These are phyloP conservation scores for Lycodopsis pacificus DNA, from an alignment of 2,797 vertebrate species.

Conservation along the genomic window DNA sequence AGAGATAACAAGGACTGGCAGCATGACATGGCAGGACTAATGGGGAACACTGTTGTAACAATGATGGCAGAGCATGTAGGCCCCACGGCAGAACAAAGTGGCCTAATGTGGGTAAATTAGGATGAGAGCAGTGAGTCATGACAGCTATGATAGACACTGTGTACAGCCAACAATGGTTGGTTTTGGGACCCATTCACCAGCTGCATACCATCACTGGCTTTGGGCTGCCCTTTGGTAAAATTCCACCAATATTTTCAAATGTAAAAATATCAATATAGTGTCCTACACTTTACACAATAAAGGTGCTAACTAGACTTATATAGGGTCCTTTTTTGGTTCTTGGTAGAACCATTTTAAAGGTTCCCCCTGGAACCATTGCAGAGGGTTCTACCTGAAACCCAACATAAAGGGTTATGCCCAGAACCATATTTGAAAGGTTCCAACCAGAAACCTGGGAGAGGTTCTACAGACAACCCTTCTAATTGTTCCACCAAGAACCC, in stretches of 20 bases:
- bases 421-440: background rate
- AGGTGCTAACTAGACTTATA: background rate
- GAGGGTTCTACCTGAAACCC: background rate
- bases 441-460: background rate
- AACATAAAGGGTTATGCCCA: background rate
- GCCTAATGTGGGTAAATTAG: slow-evolving; percentile 25
- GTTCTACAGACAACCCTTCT: background rate
- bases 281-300: background rate
- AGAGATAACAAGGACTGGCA: slow-evolving; percentile 46
- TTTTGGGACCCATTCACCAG: slow-evolving; percentile 13
- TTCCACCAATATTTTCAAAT: background rate
- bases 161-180: slow-evolving; percentile 11
- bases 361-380: background rate
- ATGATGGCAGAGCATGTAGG: slow-evolving; percentile 28
- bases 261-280: background rate
- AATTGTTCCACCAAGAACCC: background rate
- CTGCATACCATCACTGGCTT: background rate
- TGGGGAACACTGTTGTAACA: slow-evolving; percentile 25
- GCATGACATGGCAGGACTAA: slow-evolving; percentile 23
- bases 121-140: slow-evolving; percentile 22
- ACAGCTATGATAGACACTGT: slow-evolving; percentile 11
- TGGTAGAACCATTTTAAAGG: background rate
- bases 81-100: slow-evolving; percentile 6
- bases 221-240: slow-evolving; percentile 7
- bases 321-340: background rate